Evolutionary conservation across 2,113 vertebrate genomes (phyloP), one percentile per base, ranked within the genome.

Genomic region (Columba livia): DNA sequence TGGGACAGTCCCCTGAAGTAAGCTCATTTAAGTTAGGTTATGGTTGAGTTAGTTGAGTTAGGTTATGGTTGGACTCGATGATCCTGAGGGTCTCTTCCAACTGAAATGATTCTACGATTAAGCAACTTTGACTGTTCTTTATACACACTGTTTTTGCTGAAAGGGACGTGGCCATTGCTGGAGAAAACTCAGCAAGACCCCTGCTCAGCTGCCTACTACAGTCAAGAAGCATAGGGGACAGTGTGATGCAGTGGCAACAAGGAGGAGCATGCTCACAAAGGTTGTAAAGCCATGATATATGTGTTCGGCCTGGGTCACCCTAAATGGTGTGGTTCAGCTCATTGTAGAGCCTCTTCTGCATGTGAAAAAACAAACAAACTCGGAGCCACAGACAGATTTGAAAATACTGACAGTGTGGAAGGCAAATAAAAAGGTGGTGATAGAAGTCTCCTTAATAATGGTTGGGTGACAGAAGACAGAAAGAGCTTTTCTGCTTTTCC

Each of bases 161-260:
- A 50, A 64, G 61, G 71, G 38, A 19, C 1, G 0, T 47, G 44
- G 34, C 7, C 0, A 0, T 78, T 53, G 29, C 66, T 66, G 72
- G 64, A 80, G 54, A n/a, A 90, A 42, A 51, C 50, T 90, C 47
- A 47, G 56, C 29, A 58, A 92, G 60, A 15, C 67, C 36, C 53
- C 31, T 1, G 3, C 47, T 85, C 54, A 3, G 5, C 19, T 54
- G 48, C 25, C 48, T 79, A 0, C 57, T 20, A 5, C 48, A 67
- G 50, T 42, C 1, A 1, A 10, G 71, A 56, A 65, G 83, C 50
- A 44, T 31, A 69, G 9, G 17, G 58, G 5, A 3, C 6, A 6
- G 53, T 11, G 42, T 67, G 71, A 5, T 73, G 72, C 58, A 12
- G 8, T 21, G 14, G 71, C 58, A 83, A 23, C 50, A 38, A 18